Percentiles rank a stretch among this genome's conserved stretches.
Evolutionary conservation across 2,113 vertebrate genomes (phyloP).

Genomic region (Pelvicachromis taeniatus): DNA sequence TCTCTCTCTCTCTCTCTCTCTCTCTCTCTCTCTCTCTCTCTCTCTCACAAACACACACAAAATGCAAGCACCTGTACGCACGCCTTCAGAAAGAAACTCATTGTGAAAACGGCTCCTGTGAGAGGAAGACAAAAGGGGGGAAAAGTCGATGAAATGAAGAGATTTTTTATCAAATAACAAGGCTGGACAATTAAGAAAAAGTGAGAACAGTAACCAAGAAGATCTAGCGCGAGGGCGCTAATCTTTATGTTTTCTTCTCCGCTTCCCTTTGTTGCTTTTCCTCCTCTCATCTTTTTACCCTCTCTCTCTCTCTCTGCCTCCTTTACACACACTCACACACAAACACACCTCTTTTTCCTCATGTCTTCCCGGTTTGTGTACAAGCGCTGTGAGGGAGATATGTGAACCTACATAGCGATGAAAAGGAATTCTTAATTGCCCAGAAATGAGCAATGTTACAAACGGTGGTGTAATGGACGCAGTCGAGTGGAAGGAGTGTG

Average conservation of each 20-base stretch:
- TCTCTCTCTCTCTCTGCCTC: neutral
- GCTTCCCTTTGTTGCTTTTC: constrained; percentile 39
- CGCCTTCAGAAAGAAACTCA: neutral
- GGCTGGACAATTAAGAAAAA: constrained; percentile 13
- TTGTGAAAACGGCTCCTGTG: neutral
- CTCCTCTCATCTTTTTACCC: neutral
- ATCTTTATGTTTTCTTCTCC: constrained; percentile 32
- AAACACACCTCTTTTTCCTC: neutral
- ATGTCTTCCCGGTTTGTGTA: constrained; percentile 46
- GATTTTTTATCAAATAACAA: constrained; percentile 13
- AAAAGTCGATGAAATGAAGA: constrained; percentile 22
- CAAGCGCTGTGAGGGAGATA: constrained; percentile 64
- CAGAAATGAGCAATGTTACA: constrained; percentile 70
- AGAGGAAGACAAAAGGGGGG: constrained; percentile 12
- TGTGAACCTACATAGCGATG: constrained; percentile 77
- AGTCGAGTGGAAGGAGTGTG: constrained; percentile 32
- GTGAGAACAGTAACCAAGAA: constrained; percentile 30
- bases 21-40: no score
- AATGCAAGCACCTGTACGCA: constrained; percentile 1
- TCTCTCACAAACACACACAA: neutral
- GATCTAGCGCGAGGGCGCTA: neutral
- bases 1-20: no score
- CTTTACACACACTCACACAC: neutral
- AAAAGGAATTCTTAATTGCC: constrained; percentile 86
- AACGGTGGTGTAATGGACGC: constrained; percentile 72